phyloP scores from a whole-genome alignment of 2,797 vertebrate genomes.

The Alfaro cultratus region DNA sequence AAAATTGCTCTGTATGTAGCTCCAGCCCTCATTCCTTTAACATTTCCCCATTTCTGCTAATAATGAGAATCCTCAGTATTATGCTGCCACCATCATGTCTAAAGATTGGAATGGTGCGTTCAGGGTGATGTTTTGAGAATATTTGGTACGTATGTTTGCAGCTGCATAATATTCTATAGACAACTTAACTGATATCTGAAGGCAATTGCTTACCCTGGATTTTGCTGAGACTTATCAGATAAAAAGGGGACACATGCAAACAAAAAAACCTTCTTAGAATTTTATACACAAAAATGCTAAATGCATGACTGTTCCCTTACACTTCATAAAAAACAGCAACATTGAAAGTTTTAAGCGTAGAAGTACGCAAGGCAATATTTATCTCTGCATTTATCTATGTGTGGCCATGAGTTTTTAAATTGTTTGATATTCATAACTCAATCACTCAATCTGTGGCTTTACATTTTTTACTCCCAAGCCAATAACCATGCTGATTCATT shows the following conservation, averaged over 20 bases:
- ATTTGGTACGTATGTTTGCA: neutral
- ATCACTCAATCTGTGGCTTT: constrained; percentile 34
- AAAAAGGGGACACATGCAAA: neutral
- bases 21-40: neutral
- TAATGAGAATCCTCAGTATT: neutral
- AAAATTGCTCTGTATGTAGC: neutral
- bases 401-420: constrained; percentile 33
- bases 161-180: neutral
- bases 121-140: neutral
- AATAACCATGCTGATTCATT: constrained; percentile 65
- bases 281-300: neutral
- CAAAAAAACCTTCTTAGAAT: neutral
- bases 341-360: neutral
- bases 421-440: constrained; percentile 37
- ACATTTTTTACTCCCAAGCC: constrained; percentile 56
- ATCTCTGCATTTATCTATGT: constrained; percentile 31
- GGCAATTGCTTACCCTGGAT: neutral
- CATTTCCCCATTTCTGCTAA: neutral
- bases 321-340: neutral
- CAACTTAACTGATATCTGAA: neutral
- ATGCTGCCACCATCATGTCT: neutral
- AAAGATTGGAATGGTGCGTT: neutral
- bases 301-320: neutral
- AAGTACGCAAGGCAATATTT: neutral
- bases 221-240: neutral